Percentiles rank a stretch among this genome's conserved stretches.
These are phyloP conservation scores for Anas flavirostris DNA, from an alignment of 2,797 vertebrate genomes.

Conservation along the genomic window DNA sequence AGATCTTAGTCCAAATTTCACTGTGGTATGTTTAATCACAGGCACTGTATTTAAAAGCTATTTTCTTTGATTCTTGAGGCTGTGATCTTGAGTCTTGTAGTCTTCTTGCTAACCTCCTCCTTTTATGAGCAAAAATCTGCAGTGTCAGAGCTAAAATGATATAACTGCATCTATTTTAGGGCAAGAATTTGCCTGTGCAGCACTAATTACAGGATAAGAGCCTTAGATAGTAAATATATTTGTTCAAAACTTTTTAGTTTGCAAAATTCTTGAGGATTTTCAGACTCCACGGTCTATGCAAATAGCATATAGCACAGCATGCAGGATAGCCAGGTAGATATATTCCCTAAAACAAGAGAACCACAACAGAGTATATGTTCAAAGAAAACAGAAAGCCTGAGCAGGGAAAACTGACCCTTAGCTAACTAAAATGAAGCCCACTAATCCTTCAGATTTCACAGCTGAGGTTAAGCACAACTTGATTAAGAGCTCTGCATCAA, in stretches of 20 bases:
- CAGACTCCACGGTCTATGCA: not conserved
- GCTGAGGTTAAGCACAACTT: not conserved
- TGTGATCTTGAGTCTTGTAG: not conserved
- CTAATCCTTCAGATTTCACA: not conserved
- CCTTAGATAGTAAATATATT: not conserved
- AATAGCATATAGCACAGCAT: not conserved
- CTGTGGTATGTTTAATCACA: not conserved
- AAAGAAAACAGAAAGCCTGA: not conserved
- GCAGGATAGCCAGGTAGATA: not conserved
- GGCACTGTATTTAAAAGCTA: not conserved
- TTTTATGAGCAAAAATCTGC: not conserved
- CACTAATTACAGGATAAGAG: not conserved
- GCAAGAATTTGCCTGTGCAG: not conserved
- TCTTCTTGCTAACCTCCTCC: not conserved
- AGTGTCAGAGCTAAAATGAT: not conserved
- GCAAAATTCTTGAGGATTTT: conserved; percentile 6
- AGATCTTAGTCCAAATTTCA: conserved; percentile 2
- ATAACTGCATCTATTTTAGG: not conserved
- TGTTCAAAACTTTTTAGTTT: not conserved
- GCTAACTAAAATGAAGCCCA: not conserved
- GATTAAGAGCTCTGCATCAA: not conserved
- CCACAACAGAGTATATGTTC: not conserved
- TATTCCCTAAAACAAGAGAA: not conserved
- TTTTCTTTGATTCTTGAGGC: conserved; percentile 8
- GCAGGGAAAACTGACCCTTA: not conserved